Percentiles rank a stretch among this genome's conserved stretches.
Conservation (phyloP, 2,797 vertebrate species). For the Alca torda region DNA sequence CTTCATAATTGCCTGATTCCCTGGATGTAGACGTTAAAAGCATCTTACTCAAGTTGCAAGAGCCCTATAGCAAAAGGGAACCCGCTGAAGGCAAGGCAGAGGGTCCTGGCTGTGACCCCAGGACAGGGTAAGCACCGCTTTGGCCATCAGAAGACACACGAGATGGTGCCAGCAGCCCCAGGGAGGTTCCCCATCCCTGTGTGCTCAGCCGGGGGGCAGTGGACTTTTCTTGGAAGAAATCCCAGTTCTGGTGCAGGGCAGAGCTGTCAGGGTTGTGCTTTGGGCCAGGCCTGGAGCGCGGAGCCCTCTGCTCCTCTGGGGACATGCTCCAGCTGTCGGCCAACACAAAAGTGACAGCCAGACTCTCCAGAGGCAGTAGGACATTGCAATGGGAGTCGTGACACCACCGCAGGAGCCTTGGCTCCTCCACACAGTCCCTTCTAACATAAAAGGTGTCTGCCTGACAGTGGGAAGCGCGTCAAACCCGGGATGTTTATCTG, state of each 20-base stretch:
- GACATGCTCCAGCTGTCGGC: neutral
- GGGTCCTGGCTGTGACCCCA: neutral
- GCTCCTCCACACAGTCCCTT: neutral
- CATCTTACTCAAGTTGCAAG: neutral
- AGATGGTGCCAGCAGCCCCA: neutral
- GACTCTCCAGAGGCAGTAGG: neutral
- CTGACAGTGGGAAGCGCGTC: neutral
- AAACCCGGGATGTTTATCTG: neutral
- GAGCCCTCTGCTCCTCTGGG: neutral
- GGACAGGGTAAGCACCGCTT: fast-evolving
- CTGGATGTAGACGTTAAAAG: neutral
- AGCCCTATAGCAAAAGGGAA: neutral
- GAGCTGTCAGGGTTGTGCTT: neutral
- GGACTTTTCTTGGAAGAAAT: neutral
- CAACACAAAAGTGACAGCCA: fast-evolving
- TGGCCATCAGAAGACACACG: neutral
- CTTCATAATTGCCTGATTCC: neutral
- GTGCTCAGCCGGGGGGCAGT: fast-evolving
- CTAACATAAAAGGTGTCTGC: neutral
- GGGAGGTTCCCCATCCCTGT: neutral
- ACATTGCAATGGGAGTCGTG: neutral
- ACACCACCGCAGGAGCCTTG: neutral
- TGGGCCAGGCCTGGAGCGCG: neutral
- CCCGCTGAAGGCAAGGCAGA: neutral
- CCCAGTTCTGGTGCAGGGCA: neutral